A percentile compares a stretch with the other conserved stretches of the same genome.
Evolutionary conservation across 2,113 vertebrate genomes (phyloP).

Genomic region (Zosterops japonicus): DNA sequence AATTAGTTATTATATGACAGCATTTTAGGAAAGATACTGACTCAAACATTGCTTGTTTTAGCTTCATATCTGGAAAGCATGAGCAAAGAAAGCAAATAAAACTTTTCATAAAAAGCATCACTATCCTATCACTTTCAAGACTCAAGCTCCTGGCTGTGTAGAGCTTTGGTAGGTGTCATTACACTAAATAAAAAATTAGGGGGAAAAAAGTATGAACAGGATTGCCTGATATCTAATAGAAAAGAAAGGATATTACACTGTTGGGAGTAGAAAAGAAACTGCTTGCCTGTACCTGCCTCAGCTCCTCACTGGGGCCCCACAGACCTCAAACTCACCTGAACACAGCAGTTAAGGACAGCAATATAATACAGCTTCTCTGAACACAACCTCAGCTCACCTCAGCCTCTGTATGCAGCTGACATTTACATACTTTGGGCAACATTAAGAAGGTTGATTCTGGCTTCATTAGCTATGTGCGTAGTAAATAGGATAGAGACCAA

Average conservation of each 20-base stretch:
- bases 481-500: neutral
- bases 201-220: neutral
- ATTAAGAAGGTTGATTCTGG: neutral
- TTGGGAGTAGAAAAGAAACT: neutral
- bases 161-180: neutral
- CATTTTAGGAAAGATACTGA: neutral
- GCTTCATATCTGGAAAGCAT: neutral
- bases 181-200: neutral
- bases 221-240: neutral
- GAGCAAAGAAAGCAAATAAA: neutral
- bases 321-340: neutral
- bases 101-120: neutral
- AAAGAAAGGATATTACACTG: neutral
- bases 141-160: neutral
- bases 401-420: neutral
- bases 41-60: neutral
- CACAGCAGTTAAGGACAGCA: rapidly evolving
- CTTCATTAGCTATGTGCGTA: neutral
- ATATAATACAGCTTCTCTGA: neutral
- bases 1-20: neutral
- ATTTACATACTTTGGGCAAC: neutral
- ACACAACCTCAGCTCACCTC: neutral
- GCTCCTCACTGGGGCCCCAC: neutral
- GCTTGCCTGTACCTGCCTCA: neutral
- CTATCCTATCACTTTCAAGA: neutral